phyloP scores from a whole-genome alignment of 2,113 vertebrate species.

The Alouatta palliata region DNA sequence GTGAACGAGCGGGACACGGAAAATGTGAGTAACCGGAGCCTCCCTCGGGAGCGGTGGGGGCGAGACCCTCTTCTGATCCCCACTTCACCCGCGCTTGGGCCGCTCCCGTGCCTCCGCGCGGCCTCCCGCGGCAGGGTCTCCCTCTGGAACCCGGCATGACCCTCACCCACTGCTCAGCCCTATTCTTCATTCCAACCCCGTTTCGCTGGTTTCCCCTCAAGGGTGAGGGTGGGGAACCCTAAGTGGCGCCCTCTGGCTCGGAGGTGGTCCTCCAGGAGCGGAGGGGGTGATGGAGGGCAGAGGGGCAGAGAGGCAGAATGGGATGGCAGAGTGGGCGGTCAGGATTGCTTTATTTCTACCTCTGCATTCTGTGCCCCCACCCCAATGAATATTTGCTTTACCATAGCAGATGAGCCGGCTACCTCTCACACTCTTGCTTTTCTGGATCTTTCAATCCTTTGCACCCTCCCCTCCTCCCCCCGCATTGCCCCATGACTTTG shows the following conservation, averaged over 20 bases:
- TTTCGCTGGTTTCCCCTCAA: too few species aligned
- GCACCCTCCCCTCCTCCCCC: neutral
- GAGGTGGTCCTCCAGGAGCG: neutral
- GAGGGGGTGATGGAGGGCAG: constrained; percentile 16
- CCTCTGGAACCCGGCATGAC: neutral
- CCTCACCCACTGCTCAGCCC: neutral
- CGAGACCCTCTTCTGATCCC: neutral
- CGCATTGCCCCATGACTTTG: constrained; percentile 67
- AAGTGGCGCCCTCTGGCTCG: neutral
- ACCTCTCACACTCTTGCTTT: neutral
- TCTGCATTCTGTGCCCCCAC: neutral
- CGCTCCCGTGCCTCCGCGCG: neutral
- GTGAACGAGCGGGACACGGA: constrained; percentile 96
- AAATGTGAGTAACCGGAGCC: constrained; percentile 86
- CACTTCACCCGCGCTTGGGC: neutral
- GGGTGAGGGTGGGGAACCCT: neutral
- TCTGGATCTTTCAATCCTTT: neutral
- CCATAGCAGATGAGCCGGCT: neutral
- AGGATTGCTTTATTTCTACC: neutral
- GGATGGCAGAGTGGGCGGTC: neutral
- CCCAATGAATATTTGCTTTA: neutral
- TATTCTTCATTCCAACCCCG: neutral
- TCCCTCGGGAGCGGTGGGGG: neutral
- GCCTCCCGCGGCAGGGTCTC: neutral
- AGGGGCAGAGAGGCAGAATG: neutral